phyloP scores from a whole-genome alignment of 1,140 invertebrate species.

The Lysiphlebus fabarum region DNA sequence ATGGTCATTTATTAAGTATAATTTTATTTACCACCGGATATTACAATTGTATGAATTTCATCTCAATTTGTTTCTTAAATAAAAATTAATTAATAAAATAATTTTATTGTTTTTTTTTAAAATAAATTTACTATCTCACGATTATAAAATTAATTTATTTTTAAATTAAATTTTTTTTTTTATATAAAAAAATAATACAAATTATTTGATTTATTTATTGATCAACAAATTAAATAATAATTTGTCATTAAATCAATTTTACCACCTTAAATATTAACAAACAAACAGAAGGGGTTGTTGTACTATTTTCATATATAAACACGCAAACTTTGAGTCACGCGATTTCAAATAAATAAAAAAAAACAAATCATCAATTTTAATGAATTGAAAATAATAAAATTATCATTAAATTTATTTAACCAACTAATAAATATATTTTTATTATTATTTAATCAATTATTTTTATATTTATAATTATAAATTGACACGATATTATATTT shows the following conservation, averaged over 20 bases:
- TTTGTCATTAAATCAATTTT: constrained; percentile 7
- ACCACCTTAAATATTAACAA: not conserved
- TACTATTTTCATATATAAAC: constrained; percentile 17
- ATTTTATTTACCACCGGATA: constrained; percentile 20
- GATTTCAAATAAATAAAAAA: not conserved
- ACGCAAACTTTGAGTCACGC: constrained; percentile 22
- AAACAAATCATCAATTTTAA: too few species aligned
- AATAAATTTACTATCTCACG: too few species aligned
- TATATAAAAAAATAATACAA: too few species aligned
- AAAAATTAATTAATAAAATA: not conserved
- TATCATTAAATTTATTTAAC: too few species aligned
- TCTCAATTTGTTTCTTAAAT: not conserved
- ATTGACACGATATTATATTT: not conserved
- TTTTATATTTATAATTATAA: not conserved
- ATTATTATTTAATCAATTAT: too few species aligned
- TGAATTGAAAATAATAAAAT: too few species aligned
- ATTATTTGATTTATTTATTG: too few species aligned
- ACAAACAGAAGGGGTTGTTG: constrained; percentile 1
- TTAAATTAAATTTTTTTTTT: too few species aligned
- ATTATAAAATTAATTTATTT: too few species aligned
- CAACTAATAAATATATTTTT: too few species aligned
- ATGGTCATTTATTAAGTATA: not conserved
- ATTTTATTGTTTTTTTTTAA: not conserved
- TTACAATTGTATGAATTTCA: constrained; percentile 9
- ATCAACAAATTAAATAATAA: too few species aligned